phyloP scores from a whole-genome alignment of 2,888 invertebrate species.

The Conchocele bisecta region DNA sequence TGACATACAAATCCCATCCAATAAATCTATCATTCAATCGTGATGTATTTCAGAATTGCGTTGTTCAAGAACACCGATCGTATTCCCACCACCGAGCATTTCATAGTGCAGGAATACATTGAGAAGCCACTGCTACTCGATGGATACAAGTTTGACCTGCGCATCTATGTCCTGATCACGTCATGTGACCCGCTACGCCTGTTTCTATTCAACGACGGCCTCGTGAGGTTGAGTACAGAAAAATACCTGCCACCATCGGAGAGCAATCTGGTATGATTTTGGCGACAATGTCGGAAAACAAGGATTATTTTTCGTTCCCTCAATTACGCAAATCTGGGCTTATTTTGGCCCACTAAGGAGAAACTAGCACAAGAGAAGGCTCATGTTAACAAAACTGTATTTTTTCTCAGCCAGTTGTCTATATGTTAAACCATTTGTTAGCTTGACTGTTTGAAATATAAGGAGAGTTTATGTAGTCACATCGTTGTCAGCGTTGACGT shows the following conservation, averaged over 20 bases:
- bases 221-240: constrained; percentile 82
- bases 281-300: background rate
- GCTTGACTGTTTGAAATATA: too few species aligned
- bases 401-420: too few species aligned
- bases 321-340: too few species aligned
- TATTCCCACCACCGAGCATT: constrained; percentile 78
- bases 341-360: too few species aligned
- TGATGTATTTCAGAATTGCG: constrained; percentile 73
- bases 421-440: too few species aligned
- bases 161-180: constrained; percentile 82
- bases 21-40: too few species aligned
- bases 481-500: too few species aligned
- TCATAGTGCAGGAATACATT: constrained; percentile 82
- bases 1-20: too few species aligned
- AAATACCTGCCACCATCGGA: constrained; percentile 80
- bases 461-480: too few species aligned
- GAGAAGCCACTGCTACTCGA: constrained; percentile 82
- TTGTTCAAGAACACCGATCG: constrained; percentile 79
- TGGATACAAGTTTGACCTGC: constrained; percentile 82
- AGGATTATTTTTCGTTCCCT: too few species aligned
- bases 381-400: too few species aligned
- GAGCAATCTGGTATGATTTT: constrained; percentile 75
- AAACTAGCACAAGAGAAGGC: too few species aligned
- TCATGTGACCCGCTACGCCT: constrained; percentile 82
- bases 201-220: constrained; percentile 82